Conservation (phyloP, 2,888 invertebrate genomes). For the Linnaemya vulpina region DNA sequence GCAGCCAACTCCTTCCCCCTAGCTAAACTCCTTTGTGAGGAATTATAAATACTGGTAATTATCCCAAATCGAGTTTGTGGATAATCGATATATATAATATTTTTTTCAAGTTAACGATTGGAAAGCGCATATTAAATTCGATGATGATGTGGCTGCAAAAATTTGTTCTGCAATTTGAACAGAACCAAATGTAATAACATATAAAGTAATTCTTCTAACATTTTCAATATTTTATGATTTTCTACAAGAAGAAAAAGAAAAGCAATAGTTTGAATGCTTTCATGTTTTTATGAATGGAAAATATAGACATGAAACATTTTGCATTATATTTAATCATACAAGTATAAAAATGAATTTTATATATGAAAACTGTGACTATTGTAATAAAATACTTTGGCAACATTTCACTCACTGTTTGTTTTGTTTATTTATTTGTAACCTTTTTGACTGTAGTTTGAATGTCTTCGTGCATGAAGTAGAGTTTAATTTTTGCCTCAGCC, state of each 20-base stretch:
- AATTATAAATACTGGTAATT: too few relatives aligned
- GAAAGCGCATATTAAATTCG: not conserved
- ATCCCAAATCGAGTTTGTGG: too few relatives aligned
- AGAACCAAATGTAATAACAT: not conserved
- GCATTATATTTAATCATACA: constrained; percentile 28
- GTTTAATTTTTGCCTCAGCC: constrained; percentile 42
- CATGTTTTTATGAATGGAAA: not conserved
- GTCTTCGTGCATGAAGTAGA: not conserved
- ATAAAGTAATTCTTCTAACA: not conserved
- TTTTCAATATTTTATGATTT: constrained; percentile 32
- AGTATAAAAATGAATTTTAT: constrained; percentile 14
- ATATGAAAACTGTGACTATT: constrained; percentile 18
- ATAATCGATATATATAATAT: too few relatives aligned
- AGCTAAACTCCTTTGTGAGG: too few relatives aligned
- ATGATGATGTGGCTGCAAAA: not conserved
- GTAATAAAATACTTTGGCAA: not conserved
- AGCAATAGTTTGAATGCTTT: not conserved
- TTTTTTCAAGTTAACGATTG: too few relatives aligned
- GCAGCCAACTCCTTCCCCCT: too few relatives aligned
- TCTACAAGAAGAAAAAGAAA: not conserved
- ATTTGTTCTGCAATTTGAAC: not conserved
- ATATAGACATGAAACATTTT: not conserved
- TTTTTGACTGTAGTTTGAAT: not conserved
- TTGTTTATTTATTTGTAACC: constrained; percentile 1
- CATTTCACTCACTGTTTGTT: not conserved